A percentile compares a stretch with the other conserved stretches of the same genome.
These are phyloP conservation scores for Digitonthophagus gazella DNA, from an alignment of 2,888 invertebrate genomes.

Conservation along the genomic window DNA sequence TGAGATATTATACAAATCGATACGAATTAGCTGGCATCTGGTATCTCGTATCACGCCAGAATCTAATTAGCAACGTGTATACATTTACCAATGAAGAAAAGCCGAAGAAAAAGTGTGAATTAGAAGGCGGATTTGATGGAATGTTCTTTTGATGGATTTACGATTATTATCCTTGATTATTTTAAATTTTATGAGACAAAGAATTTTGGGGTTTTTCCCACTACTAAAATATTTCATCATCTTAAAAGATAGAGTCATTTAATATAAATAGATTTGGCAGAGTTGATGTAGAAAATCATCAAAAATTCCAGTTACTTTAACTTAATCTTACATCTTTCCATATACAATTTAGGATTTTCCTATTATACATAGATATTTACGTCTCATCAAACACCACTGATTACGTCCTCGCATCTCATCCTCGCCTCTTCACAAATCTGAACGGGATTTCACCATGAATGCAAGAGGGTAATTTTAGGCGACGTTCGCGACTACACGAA, in stretches of 20 bases:
- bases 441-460: not conserved
- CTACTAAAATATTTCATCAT: no score
- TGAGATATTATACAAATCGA: not conserved
- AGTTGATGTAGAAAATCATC: not conserved
- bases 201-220: no score
- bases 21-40: not conserved
- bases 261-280: not conserved
- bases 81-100: not conserved
- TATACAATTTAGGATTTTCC: no score
- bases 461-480: not conserved
- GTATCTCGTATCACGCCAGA: not conserved
- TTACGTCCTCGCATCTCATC: not conserved
- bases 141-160: not conserved
- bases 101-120: not conserved
- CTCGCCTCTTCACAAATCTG: not conserved
- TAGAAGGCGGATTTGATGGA: not conserved
- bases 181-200: not conserved
- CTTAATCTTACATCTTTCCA: no score
- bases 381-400: not conserved
- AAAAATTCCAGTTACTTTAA: not conserved
- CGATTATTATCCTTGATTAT: not conserved
- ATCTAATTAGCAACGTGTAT: not conserved
- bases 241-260: not conserved
- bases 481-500: not conserved
- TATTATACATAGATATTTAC: no score